Evolutionary conservation across 1,140 invertebrate genomes (phyloP), one percentile per base, ranked within the genome.

Genomic region (Lethocerus indicus): DNA sequence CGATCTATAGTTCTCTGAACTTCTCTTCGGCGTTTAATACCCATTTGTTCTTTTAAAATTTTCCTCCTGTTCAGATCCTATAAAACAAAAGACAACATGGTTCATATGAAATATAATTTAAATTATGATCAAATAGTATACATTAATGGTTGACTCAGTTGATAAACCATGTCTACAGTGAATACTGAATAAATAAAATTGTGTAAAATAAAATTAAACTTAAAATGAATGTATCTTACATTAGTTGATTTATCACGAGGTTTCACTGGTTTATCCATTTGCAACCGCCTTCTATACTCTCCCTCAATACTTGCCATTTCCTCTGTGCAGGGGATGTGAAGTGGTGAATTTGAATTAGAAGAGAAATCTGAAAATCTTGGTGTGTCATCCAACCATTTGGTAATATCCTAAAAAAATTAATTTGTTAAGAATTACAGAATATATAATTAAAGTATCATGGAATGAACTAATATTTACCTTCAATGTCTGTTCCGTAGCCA

Each of bases 341-440:
- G 50, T 4, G 82, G 81, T 1, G 83, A 85, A 63, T 79, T 82
- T 54, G 76, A 76, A 6, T 74, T 75, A 1, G 79, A 81, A 50
- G 76, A 79, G 52, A 80, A 83, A 57, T 78, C 77, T 0, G 78
- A 74, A 44, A 78, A 72, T 52, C 75, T 76, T 0, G 85, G 84
- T 2, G 83, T 78, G 55, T 87, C 83, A 60, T 87, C 83, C 37
- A 90, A 64, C 83, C 83, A 87, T 59, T 86, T 85, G 58, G 83
- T 87, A 21, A 89, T 86, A 61, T 88, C 85, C 72, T 76, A 58
- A 3, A 61, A 56, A 12, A 14, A 54, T 46, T 39, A 32, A 9
- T 32, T 32, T 32, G n/a, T 7, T 9, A 7, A 32, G 7, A 32
- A 32, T 3, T 28, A 46, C 4, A 46, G 32, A 35, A 14, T 40